Percentiles rank a stretch among this genome's conserved stretches.
phyloP scores from a whole-genome alignment of 1,140 invertebrate species.

The Drosophila erecta region DNA sequence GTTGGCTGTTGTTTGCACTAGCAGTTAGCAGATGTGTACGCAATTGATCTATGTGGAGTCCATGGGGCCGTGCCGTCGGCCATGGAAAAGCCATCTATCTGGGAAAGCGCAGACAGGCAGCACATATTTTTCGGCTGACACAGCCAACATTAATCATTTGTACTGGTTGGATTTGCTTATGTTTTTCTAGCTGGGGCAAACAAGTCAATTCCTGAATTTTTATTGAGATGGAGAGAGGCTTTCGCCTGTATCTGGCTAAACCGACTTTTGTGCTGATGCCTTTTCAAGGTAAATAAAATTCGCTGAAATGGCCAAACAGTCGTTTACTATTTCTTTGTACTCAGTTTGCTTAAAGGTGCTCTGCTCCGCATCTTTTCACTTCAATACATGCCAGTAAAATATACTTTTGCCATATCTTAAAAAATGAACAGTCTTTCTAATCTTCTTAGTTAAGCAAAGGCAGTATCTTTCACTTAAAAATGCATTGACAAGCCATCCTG shows the following conservation, averaged over 20 bases:
- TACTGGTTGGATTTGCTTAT: conserved; percentile 32
- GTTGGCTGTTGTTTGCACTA: conserved; percentile 44
- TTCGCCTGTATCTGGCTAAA: conserved; percentile 23
- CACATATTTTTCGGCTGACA: conserved; percentile 76
- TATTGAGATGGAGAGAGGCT: conserved; percentile 15
- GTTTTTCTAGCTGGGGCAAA: conserved; percentile 46
- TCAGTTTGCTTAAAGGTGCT: too few relatives aligned
- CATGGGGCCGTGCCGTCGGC: conserved; percentile 25
- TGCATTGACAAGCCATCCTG: conserved; percentile 27
- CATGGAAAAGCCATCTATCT: conserved; percentile 35
- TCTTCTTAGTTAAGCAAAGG: too few relatives aligned
- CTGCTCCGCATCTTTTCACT: too few relatives aligned
- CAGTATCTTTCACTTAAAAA: conserved; percentile 10
- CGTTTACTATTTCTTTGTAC: too few relatives aligned
- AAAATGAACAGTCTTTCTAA: too few relatives aligned
- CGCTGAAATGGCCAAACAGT: too few relatives aligned
- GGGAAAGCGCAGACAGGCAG: conserved; percentile 51
- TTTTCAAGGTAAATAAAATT: not conserved
- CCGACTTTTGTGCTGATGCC: not conserved
- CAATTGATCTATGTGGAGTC: conserved; percentile 17
- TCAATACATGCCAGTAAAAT: too few relatives aligned
- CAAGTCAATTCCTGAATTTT: conserved; percentile 64
- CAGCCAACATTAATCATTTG: conserved; percentile 77
- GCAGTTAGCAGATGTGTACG: conserved; percentile 22
- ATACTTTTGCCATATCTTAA: too few relatives aligned